Evolutionary conservation across 2,797 vertebrate genomes (phyloP).

Genomic region (Rhadinocentrus ornatus): DNA sequence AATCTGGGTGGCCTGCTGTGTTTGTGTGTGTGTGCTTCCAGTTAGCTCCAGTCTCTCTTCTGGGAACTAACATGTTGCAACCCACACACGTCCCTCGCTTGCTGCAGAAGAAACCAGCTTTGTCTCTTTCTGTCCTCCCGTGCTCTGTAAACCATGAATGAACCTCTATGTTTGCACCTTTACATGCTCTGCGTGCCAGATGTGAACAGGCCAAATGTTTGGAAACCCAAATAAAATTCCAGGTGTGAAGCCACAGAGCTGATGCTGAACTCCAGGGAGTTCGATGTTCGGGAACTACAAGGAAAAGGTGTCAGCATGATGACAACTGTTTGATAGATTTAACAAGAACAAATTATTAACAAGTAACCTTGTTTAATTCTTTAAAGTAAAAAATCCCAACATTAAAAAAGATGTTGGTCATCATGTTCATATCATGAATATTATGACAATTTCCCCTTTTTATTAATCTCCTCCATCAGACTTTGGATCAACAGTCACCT

Average conservation of each 20-base stretch:
- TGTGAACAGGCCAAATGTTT: constrained; percentile 51
- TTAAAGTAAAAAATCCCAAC: no score
- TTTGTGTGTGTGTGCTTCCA: constrained; percentile 62
- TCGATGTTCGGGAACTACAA: no score
- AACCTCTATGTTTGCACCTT: constrained; percentile 60
- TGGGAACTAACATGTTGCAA: constrained; percentile 69
- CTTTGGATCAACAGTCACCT: neutral
- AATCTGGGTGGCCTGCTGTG: constrained; percentile 69
- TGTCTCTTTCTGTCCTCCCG: constrained; percentile 18
- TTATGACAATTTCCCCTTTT: no score
- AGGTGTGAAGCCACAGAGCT: constrained; percentile 35
- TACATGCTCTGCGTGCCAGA: constrained; percentile 48
- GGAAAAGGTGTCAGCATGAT: neutral
- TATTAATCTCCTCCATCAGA: no score
- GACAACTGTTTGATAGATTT: no score
- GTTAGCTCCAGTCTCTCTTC: constrained; percentile 67
- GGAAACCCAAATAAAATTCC: constrained; percentile 36
- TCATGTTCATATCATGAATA: no score
- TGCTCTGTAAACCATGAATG: constrained; percentile 53
- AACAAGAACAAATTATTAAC: no score
- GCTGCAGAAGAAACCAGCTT: constrained; percentile 27
- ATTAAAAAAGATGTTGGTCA: no score
- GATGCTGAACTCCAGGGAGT: neutral
- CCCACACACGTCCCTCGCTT: constrained; percentile 62
- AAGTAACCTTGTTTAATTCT: no score